phyloP scores from a whole-genome alignment of 1,140 invertebrate species.

The Solenopsis invicta region DNA sequence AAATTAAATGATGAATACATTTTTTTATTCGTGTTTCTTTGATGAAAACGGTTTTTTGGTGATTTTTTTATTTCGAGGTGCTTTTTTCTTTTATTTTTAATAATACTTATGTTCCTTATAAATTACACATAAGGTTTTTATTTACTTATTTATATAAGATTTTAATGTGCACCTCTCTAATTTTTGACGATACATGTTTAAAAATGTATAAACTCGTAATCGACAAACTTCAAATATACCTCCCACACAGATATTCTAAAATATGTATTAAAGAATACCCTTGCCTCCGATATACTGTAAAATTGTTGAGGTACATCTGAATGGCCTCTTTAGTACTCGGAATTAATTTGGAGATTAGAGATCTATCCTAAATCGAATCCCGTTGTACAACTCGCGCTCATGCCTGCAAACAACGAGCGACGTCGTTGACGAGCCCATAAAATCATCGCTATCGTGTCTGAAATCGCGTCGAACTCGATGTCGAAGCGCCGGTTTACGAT shows the following conservation, averaged over 20 bases:
- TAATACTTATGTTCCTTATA: too few species aligned
- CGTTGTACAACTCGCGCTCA: background rate
- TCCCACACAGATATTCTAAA: background rate
- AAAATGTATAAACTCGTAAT: background rate
- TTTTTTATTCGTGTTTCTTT: too few species aligned
- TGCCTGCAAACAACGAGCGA: background rate
- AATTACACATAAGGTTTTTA: too few species aligned
- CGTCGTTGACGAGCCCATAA: slow-evolving; percentile 39
- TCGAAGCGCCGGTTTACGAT: slow-evolving; percentile 29
- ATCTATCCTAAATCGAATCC: slow-evolving; percentile 32
- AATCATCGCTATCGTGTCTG: slow-evolving; percentile 53
- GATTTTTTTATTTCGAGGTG: too few species aligned
- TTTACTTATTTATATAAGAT: too few species aligned
- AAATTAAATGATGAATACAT: too few species aligned
- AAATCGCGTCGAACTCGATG: slow-evolving; percentile 43
- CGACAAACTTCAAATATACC: background rate
- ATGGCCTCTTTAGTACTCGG: background rate
- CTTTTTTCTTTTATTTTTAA: too few species aligned
- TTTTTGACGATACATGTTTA: too few species aligned
- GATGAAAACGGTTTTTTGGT: too few species aligned
- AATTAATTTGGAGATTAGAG: slow-evolving; percentile 29
- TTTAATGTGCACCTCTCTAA: too few species aligned
- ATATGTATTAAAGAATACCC: slow-evolving; percentile 2
- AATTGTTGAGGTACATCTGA: too few species aligned
- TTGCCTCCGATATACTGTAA: background rate